Evolutionary conservation across 2,888 invertebrate genomes (phyloP).

Genomic region (Campoplex capitator): DNA sequence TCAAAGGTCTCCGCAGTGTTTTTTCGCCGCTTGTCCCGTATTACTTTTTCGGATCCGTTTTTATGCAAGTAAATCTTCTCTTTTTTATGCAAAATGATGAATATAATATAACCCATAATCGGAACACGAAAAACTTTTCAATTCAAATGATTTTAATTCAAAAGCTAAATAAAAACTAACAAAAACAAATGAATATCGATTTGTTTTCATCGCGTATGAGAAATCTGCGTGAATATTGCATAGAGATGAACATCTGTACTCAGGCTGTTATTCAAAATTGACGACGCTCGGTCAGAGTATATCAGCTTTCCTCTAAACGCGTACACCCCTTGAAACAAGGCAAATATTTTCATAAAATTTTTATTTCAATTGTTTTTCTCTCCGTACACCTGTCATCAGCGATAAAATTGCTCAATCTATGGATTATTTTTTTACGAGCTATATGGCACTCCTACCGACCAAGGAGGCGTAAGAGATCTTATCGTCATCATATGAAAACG

Average conservation of each 20-base stretch:
- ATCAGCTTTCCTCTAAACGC: background rate
- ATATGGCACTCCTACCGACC: background rate
- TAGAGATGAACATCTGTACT: background rate
- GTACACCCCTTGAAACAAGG: background rate
- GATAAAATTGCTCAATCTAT: slow-evolving; percentile 5
- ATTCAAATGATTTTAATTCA: background rate
- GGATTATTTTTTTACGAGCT: slow-evolving; percentile 33
- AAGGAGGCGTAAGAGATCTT: slow-evolving; percentile 2
- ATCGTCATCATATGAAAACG: slow-evolving; percentile 33
- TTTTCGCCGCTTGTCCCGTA: background rate
- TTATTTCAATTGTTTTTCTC: background rate
- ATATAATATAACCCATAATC: no score
- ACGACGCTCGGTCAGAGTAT: no score
- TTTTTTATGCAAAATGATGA: no score
- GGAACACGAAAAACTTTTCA: background rate
- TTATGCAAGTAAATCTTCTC: background rate
- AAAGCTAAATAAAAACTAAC: background rate
- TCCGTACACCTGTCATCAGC: background rate
- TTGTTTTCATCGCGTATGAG: background rate
- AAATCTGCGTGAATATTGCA: background rate
- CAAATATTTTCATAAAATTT: background rate
- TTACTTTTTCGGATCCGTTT: background rate
- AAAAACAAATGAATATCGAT: background rate
- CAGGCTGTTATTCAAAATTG: background rate
- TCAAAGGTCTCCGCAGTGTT: background rate